phyloP scores from a whole-genome alignment of 2,797 vertebrate genomes.

The Florisuga fusca region DNA sequence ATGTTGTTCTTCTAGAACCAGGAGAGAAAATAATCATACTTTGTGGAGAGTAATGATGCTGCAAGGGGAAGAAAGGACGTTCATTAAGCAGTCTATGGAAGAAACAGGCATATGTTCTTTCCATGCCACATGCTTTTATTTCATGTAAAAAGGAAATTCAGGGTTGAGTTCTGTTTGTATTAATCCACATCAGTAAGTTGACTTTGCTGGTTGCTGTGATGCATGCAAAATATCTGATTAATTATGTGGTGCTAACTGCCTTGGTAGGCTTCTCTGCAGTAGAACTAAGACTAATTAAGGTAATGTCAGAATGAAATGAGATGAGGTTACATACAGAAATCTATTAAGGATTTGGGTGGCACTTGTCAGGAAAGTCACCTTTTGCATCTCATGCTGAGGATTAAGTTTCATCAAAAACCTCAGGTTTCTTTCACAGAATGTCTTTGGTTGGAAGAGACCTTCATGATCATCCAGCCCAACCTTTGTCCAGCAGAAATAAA shows the following conservation, averaged over 20 bases:
- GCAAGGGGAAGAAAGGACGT: background rate
- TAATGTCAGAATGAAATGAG: slow-evolving; percentile 71
- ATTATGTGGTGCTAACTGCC: slow-evolving; percentile 78
- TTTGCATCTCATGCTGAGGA: background rate
- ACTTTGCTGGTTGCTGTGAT: slow-evolving; percentile 60
- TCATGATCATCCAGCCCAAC: too few species aligned
- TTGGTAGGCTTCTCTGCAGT: slow-evolving; percentile 71
- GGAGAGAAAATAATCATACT: background rate
- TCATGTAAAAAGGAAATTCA: background rate
- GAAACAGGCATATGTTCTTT: background rate
- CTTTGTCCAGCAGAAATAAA: too few species aligned
- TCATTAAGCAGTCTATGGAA: background rate
- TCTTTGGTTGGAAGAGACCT: too few species aligned
- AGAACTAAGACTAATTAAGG: slow-evolving; percentile 80
- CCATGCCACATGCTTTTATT: background rate
- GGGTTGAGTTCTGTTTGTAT: slow-evolving; percentile 48
- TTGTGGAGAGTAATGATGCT: background rate
- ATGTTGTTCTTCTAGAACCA: background rate
- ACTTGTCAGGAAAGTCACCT: slow-evolving; percentile 38
- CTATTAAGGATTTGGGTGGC: slow-evolving; percentile 56
- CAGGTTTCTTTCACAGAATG: background rate
- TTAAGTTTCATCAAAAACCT: background rate
- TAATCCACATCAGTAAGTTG: slow-evolving; percentile 59
- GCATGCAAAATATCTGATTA: slow-evolving; percentile 76
- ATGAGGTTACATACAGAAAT: slow-evolving; percentile 60